Evolutionary conservation across 2,797 vertebrate species (phyloP).

Genomic region (Thamnophis elegans): DNA sequence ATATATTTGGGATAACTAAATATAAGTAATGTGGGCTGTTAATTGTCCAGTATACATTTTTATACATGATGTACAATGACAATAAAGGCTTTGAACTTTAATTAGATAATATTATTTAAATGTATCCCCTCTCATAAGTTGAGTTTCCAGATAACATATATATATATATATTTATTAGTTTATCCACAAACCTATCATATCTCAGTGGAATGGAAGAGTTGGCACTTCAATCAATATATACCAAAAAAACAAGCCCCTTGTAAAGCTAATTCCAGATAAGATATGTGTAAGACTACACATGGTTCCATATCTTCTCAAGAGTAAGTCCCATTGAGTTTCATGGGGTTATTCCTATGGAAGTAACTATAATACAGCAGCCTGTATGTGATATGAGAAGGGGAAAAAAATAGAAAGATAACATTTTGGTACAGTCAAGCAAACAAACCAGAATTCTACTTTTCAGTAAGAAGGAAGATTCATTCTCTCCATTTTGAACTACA

Average conservation of each 20-base stretch:
- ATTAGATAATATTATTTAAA: not conserved
- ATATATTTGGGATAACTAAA: not conserved
- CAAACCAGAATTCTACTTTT: not conserved
- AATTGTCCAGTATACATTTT: not conserved
- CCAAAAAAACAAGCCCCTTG: not conserved
- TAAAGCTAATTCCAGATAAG: not conserved
- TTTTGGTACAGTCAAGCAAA: not conserved
- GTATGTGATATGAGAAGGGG: not conserved
- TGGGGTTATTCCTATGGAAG: not conserved
- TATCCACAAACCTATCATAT: not conserved
- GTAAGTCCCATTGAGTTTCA: not conserved
- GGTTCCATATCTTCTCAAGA: not conserved
- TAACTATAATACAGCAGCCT: not conserved
- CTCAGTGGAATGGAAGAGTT: not conserved
- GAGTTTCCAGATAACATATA: not conserved
- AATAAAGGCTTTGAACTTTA: not conserved
- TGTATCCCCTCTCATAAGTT: not conserved
- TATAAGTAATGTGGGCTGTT: not conserved
- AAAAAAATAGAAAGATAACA: not conserved
- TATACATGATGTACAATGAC: too few relatives aligned
- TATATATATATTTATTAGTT: not conserved
- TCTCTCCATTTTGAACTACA: conserved; percentile 20
- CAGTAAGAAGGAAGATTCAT: fast-evolving
- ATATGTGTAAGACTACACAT: not conserved
- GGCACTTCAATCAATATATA: not conserved